phyloP scores from a whole-genome alignment of 2,797 vertebrate species.

The Phyllotis vaccarum region DNA sequence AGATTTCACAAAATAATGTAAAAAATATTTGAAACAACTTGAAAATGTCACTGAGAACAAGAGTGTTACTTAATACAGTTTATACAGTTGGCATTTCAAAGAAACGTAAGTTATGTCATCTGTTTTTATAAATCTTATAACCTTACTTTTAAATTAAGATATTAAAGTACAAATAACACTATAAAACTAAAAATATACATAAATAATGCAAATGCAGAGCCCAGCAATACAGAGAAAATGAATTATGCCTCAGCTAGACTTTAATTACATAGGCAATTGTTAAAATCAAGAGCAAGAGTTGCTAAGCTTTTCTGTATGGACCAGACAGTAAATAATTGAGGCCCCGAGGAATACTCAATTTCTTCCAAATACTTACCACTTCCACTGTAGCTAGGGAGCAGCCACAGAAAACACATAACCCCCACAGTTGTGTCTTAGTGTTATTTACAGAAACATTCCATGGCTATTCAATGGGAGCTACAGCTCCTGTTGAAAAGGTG shows the following conservation, averaged over 20 bases:
- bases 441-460: neutral
- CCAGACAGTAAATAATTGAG: neutral
- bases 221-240: neutral
- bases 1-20: neutral
- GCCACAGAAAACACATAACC: neutral
- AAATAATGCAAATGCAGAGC: conserved; percentile 4
- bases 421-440: neutral
- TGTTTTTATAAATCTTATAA: conserved; percentile 5
- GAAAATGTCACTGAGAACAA: neutral
- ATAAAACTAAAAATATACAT: neutral
- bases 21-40: neutral
- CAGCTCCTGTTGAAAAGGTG: neutral
- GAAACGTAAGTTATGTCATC: neutral
- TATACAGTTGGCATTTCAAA: neutral
- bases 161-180: neutral
- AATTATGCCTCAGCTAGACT: neutral
- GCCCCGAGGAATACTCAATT: neutral
- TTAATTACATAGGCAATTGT: neutral
- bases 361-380: neutral
- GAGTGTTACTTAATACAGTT: neutral
- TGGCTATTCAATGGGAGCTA: neutral
- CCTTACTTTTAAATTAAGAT: neutral
- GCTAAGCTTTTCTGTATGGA: neutral
- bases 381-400: neutral
- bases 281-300: neutral